Evolutionary conservation across 2,113 vertebrate genomes (phyloP).

Genomic region (Poecilia latipinna): DNA sequence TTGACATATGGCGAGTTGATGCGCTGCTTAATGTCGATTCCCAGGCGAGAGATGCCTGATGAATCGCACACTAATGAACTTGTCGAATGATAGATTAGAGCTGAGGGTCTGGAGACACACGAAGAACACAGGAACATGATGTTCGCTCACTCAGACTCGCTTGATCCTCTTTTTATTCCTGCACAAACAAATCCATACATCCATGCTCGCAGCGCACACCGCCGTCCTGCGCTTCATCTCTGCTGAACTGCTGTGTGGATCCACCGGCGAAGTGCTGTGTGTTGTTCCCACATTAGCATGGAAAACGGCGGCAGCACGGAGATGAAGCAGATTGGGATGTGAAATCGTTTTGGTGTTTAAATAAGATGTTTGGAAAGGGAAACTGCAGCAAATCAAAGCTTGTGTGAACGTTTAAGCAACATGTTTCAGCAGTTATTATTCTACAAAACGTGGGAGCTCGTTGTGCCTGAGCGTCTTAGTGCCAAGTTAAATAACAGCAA

Average conservation of each 20-base stretch:
- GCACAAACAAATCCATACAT: slow-evolving; percentile 1
- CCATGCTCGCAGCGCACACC: slow-evolving; percentile 27
- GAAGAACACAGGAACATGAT: slow-evolving; percentile 35
- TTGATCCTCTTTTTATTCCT: slow-evolving; percentile 40
- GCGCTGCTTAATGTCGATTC: slow-evolving; percentile 63
- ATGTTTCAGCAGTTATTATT: slow-evolving; percentile 33
- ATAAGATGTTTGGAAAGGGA: slow-evolving; percentile 45
- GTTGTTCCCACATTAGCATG: slow-evolving; percentile 58
- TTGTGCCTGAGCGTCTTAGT: slow-evolving; percentile 15
- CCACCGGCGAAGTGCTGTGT: slow-evolving; percentile 22
- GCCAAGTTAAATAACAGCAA: no score
- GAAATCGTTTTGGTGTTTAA: slow-evolving; percentile 38
- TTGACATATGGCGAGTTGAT: slow-evolving; percentile 65
- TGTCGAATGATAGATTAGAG: slow-evolving; percentile 62
- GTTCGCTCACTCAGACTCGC: slow-evolving; percentile 23
- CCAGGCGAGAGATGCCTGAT: slow-evolving; percentile 43
- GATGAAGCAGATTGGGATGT: slow-evolving; percentile 27
- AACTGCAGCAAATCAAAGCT: slow-evolving; percentile 36
- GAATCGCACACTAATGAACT: slow-evolving; percentile 69
- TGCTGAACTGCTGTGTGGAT: slow-evolving; percentile 31
- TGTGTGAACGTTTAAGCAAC: slow-evolving; percentile 35
- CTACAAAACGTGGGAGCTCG: slow-evolving; percentile 17
- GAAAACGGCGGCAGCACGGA: slow-evolving; percentile 34
- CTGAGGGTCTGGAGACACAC: slow-evolving; percentile 44
- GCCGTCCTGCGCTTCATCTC: slow-evolving; percentile 25